Evolutionary conservation across 2,888 invertebrate genomes (phyloP), one percentile per base, ranked within the genome.

Genomic region (Sympetrum striolatum): DNA sequence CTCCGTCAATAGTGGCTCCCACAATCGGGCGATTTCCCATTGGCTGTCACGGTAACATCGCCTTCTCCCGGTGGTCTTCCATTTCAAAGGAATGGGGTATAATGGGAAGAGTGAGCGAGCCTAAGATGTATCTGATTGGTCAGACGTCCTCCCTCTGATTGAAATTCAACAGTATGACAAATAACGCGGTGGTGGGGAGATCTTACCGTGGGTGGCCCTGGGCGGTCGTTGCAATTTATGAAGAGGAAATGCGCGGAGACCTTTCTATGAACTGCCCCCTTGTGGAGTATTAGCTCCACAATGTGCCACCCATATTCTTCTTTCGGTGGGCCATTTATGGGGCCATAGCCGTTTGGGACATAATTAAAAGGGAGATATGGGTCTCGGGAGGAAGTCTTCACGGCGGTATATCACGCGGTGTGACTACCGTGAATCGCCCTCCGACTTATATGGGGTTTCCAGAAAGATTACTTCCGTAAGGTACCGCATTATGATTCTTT

Each of bases 181-280:
- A 81, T 53, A 81, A 90, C 73, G 35, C 53, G 86, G 90, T 90
- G 82, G 90, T 64, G 91, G 91, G 91, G 91, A 91, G 91, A 91
- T 82, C 91, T 90, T 80, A 10, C 91, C 60, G 90, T 37, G 79
- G 80, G 91, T 90, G 81, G 90, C 80, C 81, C 80, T 81, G 80
- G 31, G 64, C 53, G 35, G 73, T 90, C 35, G 81, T 37, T 80
- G 80, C 91, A 91, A 91, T 91, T 92, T 92, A 91, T 91, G 91
- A 92, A 92, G 92, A 91, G 92, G 91, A 91, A 91, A 92, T 91
- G 90, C 53, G 80, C 80, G 90, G 91, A 91, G 91, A 92, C 91
- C 81, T 92, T 92, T 91, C 86, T 90, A 90, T 91, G 86, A 91
- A 90, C 91, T 90, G n/a, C 90, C 81, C 44, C 80, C 80, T 64